Conservation (phyloP, 2,888 invertebrate species). For the Ischnura elegans region DNA sequence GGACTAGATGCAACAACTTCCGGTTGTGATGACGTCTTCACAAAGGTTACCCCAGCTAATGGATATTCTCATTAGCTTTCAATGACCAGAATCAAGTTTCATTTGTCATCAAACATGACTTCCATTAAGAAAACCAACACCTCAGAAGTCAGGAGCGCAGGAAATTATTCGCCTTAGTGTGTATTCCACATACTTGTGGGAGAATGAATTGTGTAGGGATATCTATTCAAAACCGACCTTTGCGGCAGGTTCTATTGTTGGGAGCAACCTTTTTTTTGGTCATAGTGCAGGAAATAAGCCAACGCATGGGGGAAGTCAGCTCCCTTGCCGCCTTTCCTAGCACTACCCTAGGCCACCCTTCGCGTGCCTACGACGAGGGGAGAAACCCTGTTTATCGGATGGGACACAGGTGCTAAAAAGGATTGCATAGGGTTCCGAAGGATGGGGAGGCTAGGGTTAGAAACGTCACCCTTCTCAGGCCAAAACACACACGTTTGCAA, state of each 20-base stretch:
- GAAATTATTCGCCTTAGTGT: slow-evolving; percentile 18
- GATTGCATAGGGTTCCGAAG: neutral
- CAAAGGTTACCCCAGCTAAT: no score
- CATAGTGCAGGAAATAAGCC: slow-evolving; percentile 32
- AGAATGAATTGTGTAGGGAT: slow-evolving; percentile 1
- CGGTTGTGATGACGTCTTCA: no score
- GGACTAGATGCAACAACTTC: no score
- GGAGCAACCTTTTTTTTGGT: slow-evolving; percentile 7
- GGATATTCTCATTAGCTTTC: neutral
- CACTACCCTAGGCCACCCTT: neutral
- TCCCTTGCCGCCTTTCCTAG: slow-evolving; percentile 20
- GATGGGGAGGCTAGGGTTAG: neutral
- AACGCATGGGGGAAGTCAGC: neutral
- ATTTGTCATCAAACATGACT: slow-evolving; percentile 23
- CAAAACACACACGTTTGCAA: slow-evolving; percentile 2
- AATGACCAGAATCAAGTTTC: neutral
- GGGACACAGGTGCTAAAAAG: slow-evolving; percentile 23
- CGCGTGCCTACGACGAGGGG: slow-evolving; percentile 35
- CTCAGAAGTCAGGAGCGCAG: neutral
- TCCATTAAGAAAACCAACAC: slow-evolving; percentile 9
- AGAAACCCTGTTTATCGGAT: slow-evolving; percentile 43
- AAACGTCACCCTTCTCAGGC: neutral
- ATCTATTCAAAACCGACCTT: neutral
- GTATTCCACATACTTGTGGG: neutral
- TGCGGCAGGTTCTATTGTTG: slow-evolving; percentile 33